phyloP scores from a whole-genome alignment of 2,113 vertebrate genomes.

The Archilochus colubris region DNA sequence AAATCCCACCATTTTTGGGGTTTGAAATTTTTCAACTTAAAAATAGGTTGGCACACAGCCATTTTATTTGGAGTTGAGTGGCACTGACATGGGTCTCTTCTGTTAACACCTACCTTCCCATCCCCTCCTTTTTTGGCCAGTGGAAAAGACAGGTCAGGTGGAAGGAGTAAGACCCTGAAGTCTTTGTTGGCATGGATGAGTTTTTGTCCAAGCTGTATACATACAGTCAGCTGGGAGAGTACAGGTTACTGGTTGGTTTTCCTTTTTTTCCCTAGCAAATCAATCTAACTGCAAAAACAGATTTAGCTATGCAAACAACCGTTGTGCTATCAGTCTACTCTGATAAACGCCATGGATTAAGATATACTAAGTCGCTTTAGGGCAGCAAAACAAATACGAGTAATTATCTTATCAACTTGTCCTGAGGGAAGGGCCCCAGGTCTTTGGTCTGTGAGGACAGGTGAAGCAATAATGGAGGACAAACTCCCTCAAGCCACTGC shows the following conservation, averaged over 20 bases:
- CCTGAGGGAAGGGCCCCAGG: not conserved
- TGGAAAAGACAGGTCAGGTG: not conserved
- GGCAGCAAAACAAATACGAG: fast-evolving
- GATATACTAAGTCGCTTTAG: not conserved
- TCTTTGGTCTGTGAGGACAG: not conserved
- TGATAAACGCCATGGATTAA: not conserved
- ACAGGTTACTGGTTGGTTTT: not conserved
- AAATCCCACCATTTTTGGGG: not conserved
- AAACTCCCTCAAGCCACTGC: not conserved
- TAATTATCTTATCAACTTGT: not conserved
- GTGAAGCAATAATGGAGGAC: fast-evolving
- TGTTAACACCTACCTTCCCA: not conserved
- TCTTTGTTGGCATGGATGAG: not conserved
- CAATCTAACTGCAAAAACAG: not conserved
- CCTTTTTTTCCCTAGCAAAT: not conserved
- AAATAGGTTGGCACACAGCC: not conserved
- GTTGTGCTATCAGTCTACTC: not conserved
- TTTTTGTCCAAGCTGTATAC: not conserved
- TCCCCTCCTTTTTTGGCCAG: not conserved
- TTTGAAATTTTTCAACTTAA: not conserved
- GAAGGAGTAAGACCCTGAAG: not conserved
- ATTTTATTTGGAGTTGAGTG: not conserved
- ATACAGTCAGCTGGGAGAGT: not conserved
- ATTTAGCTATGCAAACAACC: fast-evolving
- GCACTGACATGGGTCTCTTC: not conserved